phyloP scores from a whole-genome alignment of 2,113 vertebrate genomes.

The Oncorhynchus tshawytscha region DNA sequence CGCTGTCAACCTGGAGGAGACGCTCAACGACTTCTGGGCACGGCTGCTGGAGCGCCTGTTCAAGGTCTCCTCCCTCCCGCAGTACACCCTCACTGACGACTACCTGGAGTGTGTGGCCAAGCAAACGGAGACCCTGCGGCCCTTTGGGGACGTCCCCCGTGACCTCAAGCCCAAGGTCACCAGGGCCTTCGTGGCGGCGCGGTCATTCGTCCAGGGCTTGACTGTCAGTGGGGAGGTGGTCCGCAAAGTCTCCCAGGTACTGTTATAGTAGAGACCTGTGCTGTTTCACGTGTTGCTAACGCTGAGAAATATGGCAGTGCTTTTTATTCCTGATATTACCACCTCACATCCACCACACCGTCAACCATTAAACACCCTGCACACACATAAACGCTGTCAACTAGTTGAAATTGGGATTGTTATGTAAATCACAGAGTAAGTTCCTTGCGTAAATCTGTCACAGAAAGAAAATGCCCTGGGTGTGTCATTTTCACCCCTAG shows the following conservation, averaged over 20 bases:
- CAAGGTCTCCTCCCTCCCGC: constrained; percentile 71
- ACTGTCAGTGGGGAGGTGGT: constrained; percentile 83
- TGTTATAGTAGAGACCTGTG: no score
- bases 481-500: no score
- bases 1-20: constrained; percentile 87
- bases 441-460: no score
- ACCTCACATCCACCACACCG: no score
- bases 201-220: constrained; percentile 87
- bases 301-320: no score
- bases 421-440: no score
- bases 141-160: constrained; percentile 84
- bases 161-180: constrained; percentile 85
- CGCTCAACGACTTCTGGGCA: constrained; percentile 89
- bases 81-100: constrained; percentile 80
- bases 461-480: no score
- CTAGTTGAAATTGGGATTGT: no score
- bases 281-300: no score
- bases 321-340: no score
- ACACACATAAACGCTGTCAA: no score
- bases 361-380: no score
- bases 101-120: constrained; percentile 91
- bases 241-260: constrained; percentile 88
- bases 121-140: constrained; percentile 84
- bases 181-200: constrained; percentile 82
- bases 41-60: constrained; percentile 86